Conservation (phyloP, 2,113 vertebrate species). For the Girardinichthys multiradiatus region DNA sequence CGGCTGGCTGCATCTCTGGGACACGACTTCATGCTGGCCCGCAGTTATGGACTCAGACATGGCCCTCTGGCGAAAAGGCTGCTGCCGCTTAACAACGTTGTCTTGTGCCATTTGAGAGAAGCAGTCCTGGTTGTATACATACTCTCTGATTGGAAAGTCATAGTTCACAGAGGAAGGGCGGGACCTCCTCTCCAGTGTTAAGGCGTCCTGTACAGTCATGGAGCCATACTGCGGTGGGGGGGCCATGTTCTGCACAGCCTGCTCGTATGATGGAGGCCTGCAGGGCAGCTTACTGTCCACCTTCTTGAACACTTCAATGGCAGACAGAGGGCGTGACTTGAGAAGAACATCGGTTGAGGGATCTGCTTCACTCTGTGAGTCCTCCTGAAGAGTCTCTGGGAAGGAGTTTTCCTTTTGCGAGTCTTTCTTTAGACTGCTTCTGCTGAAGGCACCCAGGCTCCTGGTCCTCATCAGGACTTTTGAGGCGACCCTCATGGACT, state of each 20-base stretch:
- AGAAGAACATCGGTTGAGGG: constrained; percentile 22
- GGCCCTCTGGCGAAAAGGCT: constrained; percentile 79
- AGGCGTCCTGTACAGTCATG: constrained; percentile 85
- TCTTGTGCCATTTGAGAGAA: constrained; percentile 15
- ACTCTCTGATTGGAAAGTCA: constrained; percentile 28
- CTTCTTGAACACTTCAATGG: constrained; percentile 85
- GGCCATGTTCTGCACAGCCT: constrained; percentile 77
- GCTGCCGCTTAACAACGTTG: constrained; percentile 33
- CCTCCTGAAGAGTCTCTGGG: constrained; percentile 83
- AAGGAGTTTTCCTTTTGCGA: constrained; percentile 81
- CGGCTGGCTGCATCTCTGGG: constrained; percentile 84
- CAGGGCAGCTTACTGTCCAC: constrained; percentile 82
- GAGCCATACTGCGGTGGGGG: constrained; percentile 52
- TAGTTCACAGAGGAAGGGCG: constrained; percentile 70
- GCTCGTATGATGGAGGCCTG: constrained; percentile 87
- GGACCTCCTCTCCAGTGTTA: constrained; percentile 64
- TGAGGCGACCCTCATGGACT: constrained; percentile 78
- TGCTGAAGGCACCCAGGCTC: constrained; percentile 73
- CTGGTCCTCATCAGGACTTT: constrained; percentile 79
- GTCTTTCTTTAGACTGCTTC: constrained; percentile 77
- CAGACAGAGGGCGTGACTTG: constrained; percentile 77
- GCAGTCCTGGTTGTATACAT: constrained; percentile 22
- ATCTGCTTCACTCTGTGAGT: constrained; percentile 63
- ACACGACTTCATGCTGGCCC: constrained; percentile 66
- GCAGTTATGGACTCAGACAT: constrained; percentile 83